A percentile compares a stretch with the other conserved stretches of the same genome.
Conservation (phyloP, 2,113 vertebrate species). For the Accipiter cooperii region DNA sequence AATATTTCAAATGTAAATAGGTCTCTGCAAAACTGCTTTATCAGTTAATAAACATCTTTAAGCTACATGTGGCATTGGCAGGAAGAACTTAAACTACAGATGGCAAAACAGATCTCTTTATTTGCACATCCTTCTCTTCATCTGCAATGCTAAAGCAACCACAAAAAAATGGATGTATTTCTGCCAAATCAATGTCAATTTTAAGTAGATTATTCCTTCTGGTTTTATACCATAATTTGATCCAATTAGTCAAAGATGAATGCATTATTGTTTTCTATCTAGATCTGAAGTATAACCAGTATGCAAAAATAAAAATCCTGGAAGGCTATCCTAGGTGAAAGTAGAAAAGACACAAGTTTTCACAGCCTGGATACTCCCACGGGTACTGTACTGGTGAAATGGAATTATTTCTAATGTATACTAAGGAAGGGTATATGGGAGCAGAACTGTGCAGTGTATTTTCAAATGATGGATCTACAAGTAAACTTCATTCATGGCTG, state of each 20-base stretch:
- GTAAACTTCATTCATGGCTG: not conserved
- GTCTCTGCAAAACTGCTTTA: not conserved
- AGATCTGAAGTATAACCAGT: not conserved
- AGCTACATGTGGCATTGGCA: constrained; percentile 64
- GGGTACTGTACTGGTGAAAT: not conserved
- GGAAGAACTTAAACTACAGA: constrained; percentile 72
- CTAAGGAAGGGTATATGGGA: not conserved
- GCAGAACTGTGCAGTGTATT: not conserved
- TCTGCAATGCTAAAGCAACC: constrained; percentile 64
- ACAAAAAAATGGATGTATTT: not conserved
- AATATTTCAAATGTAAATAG: constrained; percentile 11
- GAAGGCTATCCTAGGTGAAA: not conserved
- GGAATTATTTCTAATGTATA: not conserved
- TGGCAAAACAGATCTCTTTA: constrained; percentile 77
- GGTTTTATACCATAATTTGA: constrained; percentile 28
- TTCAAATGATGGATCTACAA: not conserved
- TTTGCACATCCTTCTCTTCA: constrained; percentile 73
- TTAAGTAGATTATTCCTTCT: constrained; percentile 54
- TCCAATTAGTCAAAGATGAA: constrained; percentile 46
- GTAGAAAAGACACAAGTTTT: not conserved
- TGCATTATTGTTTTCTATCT: not conserved
- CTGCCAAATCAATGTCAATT: constrained; percentile 63
- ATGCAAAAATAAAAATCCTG: not conserved
- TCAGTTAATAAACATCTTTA: constrained; percentile 68
- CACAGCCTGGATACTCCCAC: not conserved